Base-by-base conservation (phyloP, 2,797 vertebrate genomes). In the Characodon lateralis region DNA sequence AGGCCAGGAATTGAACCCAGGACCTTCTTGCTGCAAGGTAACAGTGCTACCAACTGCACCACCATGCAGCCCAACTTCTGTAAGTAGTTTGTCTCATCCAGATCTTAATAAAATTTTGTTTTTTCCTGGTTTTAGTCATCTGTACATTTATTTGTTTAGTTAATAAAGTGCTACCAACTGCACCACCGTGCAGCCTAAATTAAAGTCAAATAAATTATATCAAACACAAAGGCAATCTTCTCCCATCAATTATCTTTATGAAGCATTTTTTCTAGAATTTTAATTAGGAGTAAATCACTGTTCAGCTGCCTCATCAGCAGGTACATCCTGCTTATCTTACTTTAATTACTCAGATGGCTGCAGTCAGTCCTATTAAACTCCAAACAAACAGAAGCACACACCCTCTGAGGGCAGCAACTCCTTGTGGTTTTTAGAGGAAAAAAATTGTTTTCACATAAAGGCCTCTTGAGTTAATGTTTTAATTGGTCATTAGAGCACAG, bases 401-500 rank as follows among this genome's bases (percentile, higher is more conserved):
- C 70, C 74, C 68, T 74, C 68, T 79, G 71, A 86, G 71, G 51
- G 61, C 78, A 81, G 46, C 74, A 77, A 48, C 76, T 85, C 73
- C 69, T 87, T 80, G 75, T 81, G 83, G 85, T 90, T 90, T 71
- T 79, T 26, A 76, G 79, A 65, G n/a, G 82, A 63, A 81, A 91
- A 89, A 86, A 81, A 82, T 83, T 85, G 70, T 82, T 89, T 86
- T 85, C 74, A 80, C 84, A 89, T 85, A 84, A 87, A 87, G 80
- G 77, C 86, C 88, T 89, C 83, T 83, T 77, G 82, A 89, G 88
- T 83, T 87, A 73, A 74, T 78, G 79, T 86, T 79, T 91, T 92
- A 94, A 91, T 92, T 92, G 89, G 89, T 87, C 74, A 6, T 92
- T 86, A 88, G 83, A 90, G 82, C 74, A 51, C 78, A 81, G 81